Evolutionary conservation across 2,888 invertebrate genomes (phyloP), one percentile per base, ranked within the genome.

Genomic region (Tenthredo livida): DNA sequence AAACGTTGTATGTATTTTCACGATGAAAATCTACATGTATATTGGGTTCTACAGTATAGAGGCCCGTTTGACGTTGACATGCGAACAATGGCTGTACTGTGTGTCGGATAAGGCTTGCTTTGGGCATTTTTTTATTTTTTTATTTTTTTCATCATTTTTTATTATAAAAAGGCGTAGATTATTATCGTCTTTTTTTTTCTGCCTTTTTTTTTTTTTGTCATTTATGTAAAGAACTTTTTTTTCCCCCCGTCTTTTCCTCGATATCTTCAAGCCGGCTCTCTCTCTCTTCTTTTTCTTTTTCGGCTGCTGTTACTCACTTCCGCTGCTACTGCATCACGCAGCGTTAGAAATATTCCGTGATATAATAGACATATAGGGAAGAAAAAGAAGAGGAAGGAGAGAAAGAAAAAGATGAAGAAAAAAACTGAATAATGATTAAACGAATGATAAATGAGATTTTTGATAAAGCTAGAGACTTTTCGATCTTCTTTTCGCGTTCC

Each of bases 71-170:
- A 43, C 21, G n/a, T 10, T 40, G 43, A 43, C 43, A 73, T 43
- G 72, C 43, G 72, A 73, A 73, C 43, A 73, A 73, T 73, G 72
- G 10, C 40, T 73, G 3, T 43, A 73, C 72, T 43, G 21, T 40
- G 72, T 40, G 43, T 37, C 40, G 0, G 72, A 73, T 73, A 73
- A 73, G 72, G 43, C 43, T n/a, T 67, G 12, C 25, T 33, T 54
- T n/a, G 2, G 54, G 5, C 33, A 4, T 25, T 67, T 25, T 67
- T 67, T 5, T 33, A 0, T 29, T 33, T 29, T 15, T 33, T 67
- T 29, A 0, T 12, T 61, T 25, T 25, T 61, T 61, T 61, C n/a
- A n/a, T n/a, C n/a, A n/a, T 12, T 29, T 29, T 29, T 29, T 29
- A 29, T 2, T 29, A 21, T 67, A 0, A 70, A 61, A 61, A 61